A percentile compares a stretch with the other conserved stretches of the same genome.
These are phyloP conservation scores for Meloidogyne chitwoodi DNA, from an alignment of 1,140 invertebrate species.

Conservation along the genomic window DNA sequence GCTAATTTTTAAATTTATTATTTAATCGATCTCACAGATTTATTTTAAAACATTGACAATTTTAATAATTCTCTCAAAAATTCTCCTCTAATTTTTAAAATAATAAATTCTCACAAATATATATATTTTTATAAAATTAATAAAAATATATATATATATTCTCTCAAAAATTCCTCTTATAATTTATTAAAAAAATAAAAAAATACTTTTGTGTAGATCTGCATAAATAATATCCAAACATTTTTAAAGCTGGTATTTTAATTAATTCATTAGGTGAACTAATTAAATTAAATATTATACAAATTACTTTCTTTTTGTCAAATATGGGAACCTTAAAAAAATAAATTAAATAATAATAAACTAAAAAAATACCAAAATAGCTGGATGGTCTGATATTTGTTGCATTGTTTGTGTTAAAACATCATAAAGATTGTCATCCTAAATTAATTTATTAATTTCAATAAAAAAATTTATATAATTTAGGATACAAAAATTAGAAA, in stretches of 20 bases:
- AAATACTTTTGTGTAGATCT: constrained; percentile 84
- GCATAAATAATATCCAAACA: constrained; percentile 87
- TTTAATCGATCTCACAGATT: too few relatives aligned
- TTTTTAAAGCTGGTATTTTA: constrained; percentile 85
- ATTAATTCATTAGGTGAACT: constrained; percentile 90
- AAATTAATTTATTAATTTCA: too few relatives aligned
- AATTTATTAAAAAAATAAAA: background rate
- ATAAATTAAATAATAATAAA: background rate
- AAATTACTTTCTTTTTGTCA: constrained; percentile 89
- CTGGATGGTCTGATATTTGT: constrained; percentile 93
- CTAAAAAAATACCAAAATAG: constrained; percentile 71
- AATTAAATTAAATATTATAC: constrained; percentile 89
- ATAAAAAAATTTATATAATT: constrained; percentile 40
- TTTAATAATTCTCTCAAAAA: too few relatives aligned
- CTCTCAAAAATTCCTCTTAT: too few relatives aligned
- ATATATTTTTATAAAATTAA: too few relatives aligned
- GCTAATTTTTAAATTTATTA: too few relatives aligned
- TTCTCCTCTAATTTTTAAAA: too few relatives aligned
- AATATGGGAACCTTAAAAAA: constrained; percentile 77
- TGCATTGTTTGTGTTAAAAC: constrained; percentile 93
- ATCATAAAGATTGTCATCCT: constrained; percentile 98
- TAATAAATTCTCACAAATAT: too few relatives aligned
- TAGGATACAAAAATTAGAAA: too few relatives aligned
- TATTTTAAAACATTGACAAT: too few relatives aligned
- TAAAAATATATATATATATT: too few relatives aligned